phyloP scores from a whole-genome alignment of 2,113 vertebrate genomes.

The Platichthys flesus region DNA sequence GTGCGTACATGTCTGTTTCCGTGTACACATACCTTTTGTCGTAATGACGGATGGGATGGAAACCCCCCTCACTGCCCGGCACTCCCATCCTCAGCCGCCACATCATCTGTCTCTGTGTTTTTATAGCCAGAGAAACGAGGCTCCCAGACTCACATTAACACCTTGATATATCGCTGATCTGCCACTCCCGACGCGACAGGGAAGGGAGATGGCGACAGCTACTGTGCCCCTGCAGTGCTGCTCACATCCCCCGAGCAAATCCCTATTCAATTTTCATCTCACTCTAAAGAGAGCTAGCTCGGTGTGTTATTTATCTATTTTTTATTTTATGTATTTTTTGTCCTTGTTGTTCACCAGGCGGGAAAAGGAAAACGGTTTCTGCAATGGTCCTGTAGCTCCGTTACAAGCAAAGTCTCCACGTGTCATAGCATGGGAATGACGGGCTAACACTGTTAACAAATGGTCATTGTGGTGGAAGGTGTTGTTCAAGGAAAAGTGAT shows the following conservation, averaged over 20 bases:
- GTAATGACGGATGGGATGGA: slow-evolving; percentile 52
- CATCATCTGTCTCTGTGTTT: slow-evolving; percentile 58
- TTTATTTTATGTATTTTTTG: slow-evolving; percentile 31
- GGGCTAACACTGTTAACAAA: background rate
- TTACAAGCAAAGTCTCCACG: slow-evolving; percentile 15
- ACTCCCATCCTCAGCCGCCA: background rate
- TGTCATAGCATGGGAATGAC: slow-evolving; percentile 12
- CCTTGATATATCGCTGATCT: slow-evolving; percentile 66
- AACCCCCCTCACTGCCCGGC: background rate
- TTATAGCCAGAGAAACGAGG: slow-evolving; percentile 63
- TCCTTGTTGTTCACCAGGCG: slow-evolving; percentile 30
- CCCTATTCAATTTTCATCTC: slow-evolving; percentile 50
- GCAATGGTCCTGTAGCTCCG: background rate
- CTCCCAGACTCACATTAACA: slow-evolving; percentile 71
- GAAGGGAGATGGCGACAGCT: slow-evolving; percentile 48
- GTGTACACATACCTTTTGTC: slow-evolving; percentile 26
- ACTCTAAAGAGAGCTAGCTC: slow-evolving; percentile 27
- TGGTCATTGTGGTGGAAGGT: background rate
- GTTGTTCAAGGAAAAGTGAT: background rate
- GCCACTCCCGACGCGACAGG: background rate
- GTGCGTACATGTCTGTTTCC: slow-evolving; percentile 29
- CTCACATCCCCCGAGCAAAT: slow-evolving; percentile 44
- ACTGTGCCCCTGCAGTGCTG: slow-evolving; percentile 46
- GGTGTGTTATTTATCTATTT: slow-evolving; percentile 6
- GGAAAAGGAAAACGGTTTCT: slow-evolving; percentile 32